These are phyloP conservation scores for Monochamus alternatus DNA, from an alignment of 2,888 invertebrate species.

Conservation along the genomic window DNA sequence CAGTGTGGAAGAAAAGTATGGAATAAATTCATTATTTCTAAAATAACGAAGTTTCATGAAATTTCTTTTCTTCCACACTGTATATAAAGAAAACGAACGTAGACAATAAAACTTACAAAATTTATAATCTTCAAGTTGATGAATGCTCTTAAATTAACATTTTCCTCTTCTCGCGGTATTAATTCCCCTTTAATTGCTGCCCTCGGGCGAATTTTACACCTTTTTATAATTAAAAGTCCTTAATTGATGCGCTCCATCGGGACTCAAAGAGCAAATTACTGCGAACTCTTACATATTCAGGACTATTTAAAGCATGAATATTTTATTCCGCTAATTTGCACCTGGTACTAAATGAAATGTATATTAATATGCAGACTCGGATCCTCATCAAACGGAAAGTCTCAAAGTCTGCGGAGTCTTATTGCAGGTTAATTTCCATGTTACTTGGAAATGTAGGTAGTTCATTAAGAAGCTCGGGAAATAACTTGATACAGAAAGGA, in stretches of 20 bases:
- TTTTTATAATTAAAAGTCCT: conserved; percentile 27
- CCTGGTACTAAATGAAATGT: not conserved
- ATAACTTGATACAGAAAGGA: not conserved
- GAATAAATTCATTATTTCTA: no score
- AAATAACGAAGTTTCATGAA: no score
- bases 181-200: conserved; percentile 24
- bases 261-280: conserved; percentile 1
- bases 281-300: not conserved
- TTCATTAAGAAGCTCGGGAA: not conserved
- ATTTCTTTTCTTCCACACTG: no score
- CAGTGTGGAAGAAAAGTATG: no score
- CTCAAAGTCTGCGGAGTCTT: not conserved
- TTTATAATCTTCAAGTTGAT: not conserved
- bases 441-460: not conserved
- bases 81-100: no score
- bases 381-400: not conserved
- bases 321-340: not conserved
- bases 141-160: not conserved
- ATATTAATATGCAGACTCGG: not conserved
- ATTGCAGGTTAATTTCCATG: not conserved
- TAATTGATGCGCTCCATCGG: conserved; percentile 26
- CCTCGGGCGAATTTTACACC: conserved; percentile 20
- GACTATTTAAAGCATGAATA: not conserved
- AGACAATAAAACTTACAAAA: not conserved
- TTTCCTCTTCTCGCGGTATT: not conserved